Conservation (phyloP, 2,113 vertebrate genomes). For the Dipodomys ordii region DNA sequence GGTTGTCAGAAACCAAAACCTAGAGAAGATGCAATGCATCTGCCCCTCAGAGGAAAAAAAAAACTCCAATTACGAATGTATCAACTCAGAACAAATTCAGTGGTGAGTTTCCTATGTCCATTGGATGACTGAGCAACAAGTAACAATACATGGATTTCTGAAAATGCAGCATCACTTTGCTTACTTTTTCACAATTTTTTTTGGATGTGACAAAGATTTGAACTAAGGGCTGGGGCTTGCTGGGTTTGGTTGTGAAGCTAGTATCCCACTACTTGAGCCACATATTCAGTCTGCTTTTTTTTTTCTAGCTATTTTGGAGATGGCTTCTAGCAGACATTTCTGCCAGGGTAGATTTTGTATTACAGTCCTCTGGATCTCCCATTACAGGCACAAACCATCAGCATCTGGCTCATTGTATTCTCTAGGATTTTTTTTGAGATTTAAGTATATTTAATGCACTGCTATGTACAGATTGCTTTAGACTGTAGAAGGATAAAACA, state of each 20-base stretch:
- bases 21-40: background rate
- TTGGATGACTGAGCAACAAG: no score
- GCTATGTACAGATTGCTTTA: background rate
- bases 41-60: background rate
- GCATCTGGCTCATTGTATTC: background rate
- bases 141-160: background rate
- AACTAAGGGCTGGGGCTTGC: no score
- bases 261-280: no score
- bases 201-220: no score
- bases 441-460: background rate
- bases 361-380: no score
- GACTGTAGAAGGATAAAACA: accelerated
- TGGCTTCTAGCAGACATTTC: no score
- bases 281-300: no score
- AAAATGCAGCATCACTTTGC: background rate
- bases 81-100: background rate
- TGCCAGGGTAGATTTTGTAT: no score
- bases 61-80: background rate
- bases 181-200: no score
- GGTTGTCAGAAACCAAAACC: background rate
- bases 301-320: no score
- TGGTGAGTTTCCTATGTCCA: background rate
- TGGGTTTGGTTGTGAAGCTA: no score
- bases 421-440: background rate
- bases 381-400: no score